phyloP scores from a whole-genome alignment of 2,797 vertebrate genomes.

The Mionectes olivaceus region DNA sequence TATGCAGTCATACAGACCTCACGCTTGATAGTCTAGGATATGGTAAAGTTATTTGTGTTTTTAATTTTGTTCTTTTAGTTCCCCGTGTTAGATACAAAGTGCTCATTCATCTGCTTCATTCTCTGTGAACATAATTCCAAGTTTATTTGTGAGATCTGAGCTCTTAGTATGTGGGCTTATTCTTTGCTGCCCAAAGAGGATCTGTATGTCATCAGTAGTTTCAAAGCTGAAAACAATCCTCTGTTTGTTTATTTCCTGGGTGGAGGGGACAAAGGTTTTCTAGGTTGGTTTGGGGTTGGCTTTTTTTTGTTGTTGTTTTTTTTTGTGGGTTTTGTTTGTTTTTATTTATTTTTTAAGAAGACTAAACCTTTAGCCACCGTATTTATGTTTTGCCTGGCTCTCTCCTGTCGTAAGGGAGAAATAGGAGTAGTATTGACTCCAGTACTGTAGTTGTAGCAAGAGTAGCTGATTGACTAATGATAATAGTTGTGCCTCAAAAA shows the following conservation, averaged over 20 bases:
- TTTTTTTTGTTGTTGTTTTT: not conserved
- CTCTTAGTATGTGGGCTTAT: not conserved
- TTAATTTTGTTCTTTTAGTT: not conserved
- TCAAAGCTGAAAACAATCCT: not conserved
- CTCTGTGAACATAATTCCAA: fast-evolving
- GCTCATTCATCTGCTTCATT: not conserved
- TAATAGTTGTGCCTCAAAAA: not conserved
- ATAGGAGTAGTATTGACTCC: not conserved
- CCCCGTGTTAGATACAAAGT: not conserved
- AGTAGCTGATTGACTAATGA: not conserved
- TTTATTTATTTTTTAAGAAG: not conserved
- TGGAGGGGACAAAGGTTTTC: not conserved
- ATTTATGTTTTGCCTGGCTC: not conserved
- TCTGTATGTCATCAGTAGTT: not conserved
- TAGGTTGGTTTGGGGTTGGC: not conserved
- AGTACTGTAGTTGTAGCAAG: not conserved
- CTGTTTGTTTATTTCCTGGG: slow-evolving; percentile 23
- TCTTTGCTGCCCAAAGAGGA: not conserved
- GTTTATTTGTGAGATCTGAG: not conserved
- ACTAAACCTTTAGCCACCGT: not conserved
- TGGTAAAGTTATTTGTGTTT: not conserved
- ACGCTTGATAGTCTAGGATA: no score
- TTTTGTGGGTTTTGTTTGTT: not conserved
- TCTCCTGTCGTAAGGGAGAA: not conserved
- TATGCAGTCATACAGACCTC: not conserved